Conservation (phyloP, 2,888 invertebrate genomes). For the Scaeva pyrastri region DNA sequence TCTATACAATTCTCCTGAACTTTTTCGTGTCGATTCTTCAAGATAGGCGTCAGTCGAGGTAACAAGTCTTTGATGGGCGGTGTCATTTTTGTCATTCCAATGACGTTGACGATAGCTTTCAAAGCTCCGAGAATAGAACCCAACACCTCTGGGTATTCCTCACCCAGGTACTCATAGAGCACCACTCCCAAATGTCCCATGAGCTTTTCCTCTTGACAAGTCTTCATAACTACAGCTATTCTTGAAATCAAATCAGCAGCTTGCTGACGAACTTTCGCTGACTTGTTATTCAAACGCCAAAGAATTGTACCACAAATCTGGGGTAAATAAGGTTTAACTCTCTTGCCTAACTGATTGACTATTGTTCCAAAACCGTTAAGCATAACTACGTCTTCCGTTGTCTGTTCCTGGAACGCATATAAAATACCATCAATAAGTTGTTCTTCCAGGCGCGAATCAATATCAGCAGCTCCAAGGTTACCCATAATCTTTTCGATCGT, state of each 20-base stretch:
- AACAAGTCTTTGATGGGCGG: slow-evolving; percentile 99
- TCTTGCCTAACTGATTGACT: slow-evolving; percentile 97
- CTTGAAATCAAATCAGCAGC: slow-evolving; percentile 99
- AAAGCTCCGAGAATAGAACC: slow-evolving; percentile 99
- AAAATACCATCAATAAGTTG: slow-evolving; percentile 99
- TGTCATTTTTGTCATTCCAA: slow-evolving; percentile 99
- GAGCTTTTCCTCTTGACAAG: slow-evolving; percentile 99
- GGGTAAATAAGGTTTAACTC: slow-evolving; percentile 99
- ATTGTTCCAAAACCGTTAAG: slow-evolving; percentile 99
- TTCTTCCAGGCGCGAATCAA: slow-evolving; percentile 98
- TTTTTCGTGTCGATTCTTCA: slow-evolving; percentile 98
- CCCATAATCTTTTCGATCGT: slow-evolving; percentile 99
- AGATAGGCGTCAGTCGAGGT: slow-evolving; percentile 97
- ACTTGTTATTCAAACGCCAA: slow-evolving; percentile 99
- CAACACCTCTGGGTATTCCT: slow-evolving; percentile 99
- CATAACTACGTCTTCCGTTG: slow-evolving; percentile 99
- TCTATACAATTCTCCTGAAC: slow-evolving; percentile 99
- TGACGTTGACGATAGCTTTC: slow-evolving; percentile 99
- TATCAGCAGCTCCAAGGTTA: slow-evolving; percentile 98
- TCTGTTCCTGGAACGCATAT: slow-evolving; percentile 99
- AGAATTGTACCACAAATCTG: slow-evolving; percentile 99
- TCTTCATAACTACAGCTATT: slow-evolving; percentile 99
- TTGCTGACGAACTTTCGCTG: slow-evolving; percentile 99
- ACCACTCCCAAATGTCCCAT: slow-evolving; percentile 99
- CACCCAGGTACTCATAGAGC: slow-evolving; percentile 99